Conservation (phyloP, 1,140 invertebrate genomes). For the Cataglyphis hispanica region DNA sequence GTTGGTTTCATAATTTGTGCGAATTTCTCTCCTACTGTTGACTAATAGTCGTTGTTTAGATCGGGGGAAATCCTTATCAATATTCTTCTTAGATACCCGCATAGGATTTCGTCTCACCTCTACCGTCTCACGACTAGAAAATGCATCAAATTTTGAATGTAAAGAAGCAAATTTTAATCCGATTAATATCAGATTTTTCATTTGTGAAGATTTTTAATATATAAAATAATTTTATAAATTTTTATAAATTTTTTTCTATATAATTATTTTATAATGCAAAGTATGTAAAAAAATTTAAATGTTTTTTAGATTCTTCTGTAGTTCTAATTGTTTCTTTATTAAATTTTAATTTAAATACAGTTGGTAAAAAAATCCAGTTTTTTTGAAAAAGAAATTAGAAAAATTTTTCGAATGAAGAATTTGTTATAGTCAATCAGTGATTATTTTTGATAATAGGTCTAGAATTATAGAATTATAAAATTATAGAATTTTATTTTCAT, state of each 20-base stretch:
- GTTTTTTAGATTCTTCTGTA: too few species aligned
- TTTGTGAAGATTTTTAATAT: neutral
- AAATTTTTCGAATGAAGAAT: neutral
- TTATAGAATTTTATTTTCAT: neutral
- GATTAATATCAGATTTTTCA: neutral
- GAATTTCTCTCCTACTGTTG: constrained; percentile 65
- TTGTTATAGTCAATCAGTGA: neutral
- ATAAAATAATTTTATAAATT: neutral
- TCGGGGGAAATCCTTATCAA: constrained; percentile 66
- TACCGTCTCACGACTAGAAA: constrained; percentile 58
- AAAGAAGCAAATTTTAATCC: neutral
- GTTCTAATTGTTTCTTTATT: too few species aligned
- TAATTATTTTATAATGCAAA: neutral
- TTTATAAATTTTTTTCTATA: neutral
- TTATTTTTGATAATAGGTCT: neutral
- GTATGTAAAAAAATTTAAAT: neutral
- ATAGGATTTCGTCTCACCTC: constrained; percentile 74
- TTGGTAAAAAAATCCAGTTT: too few species aligned
- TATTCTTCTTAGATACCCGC: constrained; percentile 70
- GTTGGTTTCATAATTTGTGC: constrained; percentile 12
- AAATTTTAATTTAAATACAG: too few species aligned
- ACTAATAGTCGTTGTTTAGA: constrained; percentile 75
- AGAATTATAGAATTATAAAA: neutral
- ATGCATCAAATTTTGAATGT: neutral
- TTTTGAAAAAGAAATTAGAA: too few species aligned